Conservation (phyloP, 2,797 vertebrate genomes). For the Echeneis naucrates region DNA sequence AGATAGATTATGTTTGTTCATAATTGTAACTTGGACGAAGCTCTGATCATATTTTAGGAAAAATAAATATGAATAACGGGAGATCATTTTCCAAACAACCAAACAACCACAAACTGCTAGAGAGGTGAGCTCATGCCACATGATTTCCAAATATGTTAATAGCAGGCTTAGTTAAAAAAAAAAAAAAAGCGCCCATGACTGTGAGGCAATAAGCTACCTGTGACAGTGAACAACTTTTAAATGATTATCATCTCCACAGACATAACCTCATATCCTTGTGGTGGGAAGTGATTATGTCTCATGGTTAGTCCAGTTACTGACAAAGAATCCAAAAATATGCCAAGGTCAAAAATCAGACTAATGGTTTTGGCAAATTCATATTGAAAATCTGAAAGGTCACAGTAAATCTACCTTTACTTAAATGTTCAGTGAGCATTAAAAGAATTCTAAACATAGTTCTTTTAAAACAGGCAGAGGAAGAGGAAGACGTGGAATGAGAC, state of each 20-base stretch:
- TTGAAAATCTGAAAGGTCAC: not conserved
- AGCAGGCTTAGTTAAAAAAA: not conserved
- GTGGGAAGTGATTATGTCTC: not conserved
- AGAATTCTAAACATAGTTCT: not conserved
- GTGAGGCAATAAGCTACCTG: not conserved
- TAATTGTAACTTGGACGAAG: too few relatives aligned
- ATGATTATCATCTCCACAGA: conserved; percentile 26
- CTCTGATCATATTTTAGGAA: too few relatives aligned
- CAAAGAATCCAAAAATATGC: conserved; percentile 7
- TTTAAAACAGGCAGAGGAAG: conserved; percentile 14
- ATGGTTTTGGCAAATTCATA: not conserved
- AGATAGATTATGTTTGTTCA: too few relatives aligned
- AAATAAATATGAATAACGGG: too few relatives aligned
- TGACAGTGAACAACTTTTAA: conserved; percentile 5
- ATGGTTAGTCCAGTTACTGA: not conserved
- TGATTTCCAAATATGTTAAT: conserved; percentile 9
- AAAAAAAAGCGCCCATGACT: not conserved
- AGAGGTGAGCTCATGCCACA: conserved; percentile 1
- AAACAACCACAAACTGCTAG: conserved; percentile 1
- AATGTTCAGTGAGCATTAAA: not conserved
- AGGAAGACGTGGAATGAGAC: conserved; percentile 29
- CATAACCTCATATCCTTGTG: conserved; percentile 10
- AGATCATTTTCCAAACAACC: not conserved
- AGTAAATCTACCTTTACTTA: not conserved
- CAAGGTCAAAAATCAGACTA: not conserved